phyloP scores from a whole-genome alignment of 2,797 vertebrate genomes.

The Thripadectes ignobilis region DNA sequence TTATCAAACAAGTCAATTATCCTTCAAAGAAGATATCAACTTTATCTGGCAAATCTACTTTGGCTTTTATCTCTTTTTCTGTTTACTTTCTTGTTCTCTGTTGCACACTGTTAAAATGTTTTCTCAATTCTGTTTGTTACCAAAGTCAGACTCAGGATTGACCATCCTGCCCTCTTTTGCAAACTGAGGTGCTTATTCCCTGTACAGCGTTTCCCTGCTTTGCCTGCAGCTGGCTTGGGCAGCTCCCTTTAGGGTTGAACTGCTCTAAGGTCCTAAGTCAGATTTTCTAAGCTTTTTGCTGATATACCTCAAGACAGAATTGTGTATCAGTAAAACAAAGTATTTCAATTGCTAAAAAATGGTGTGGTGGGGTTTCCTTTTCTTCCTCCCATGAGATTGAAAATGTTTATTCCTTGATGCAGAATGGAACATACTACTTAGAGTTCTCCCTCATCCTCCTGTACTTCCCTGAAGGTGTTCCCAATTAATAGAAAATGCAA shows the following conservation, averaged over 20 bases:
- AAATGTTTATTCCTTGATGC: not conserved
- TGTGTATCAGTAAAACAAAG: not conserved
- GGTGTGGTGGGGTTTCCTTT: not conserved
- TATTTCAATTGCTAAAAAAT: not conserved
- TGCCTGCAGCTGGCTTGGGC: not conserved
- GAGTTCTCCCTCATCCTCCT: not conserved
- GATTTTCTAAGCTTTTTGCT: not conserved
- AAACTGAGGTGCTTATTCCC: not conserved
- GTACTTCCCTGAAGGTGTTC: not conserved
- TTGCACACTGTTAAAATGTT: not conserved
- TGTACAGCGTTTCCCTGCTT: not conserved
- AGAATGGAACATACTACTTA: not conserved
- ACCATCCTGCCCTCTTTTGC: not conserved
- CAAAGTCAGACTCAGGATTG: not conserved
- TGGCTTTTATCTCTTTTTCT: not conserved
- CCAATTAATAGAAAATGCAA: not conserved
- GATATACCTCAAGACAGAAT: not conserved
- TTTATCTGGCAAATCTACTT: not conserved
- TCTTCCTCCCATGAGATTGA: not conserved
- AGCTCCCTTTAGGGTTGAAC: not conserved
- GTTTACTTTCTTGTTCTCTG: not conserved
- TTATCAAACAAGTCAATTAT: not conserved
- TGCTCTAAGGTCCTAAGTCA: not conserved
- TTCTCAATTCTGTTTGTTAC: not conserved
- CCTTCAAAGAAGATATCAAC: not conserved